phyloP scores from a whole-genome alignment of 2,888 invertebrate species.

The Chromoteleia sp. region DNA sequence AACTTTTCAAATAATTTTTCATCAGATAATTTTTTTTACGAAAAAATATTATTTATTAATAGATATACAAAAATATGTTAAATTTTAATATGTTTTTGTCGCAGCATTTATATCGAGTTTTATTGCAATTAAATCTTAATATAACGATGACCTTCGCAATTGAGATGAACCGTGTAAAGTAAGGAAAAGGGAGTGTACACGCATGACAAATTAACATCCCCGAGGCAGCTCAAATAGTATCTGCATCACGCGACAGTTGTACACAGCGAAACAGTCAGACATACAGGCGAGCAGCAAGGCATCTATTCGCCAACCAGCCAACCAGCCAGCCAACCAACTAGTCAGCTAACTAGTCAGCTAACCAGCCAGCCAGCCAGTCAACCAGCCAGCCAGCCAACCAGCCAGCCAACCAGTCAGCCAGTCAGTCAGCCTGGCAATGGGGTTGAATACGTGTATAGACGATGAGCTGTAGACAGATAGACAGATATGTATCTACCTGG shows the following conservation, averaged over 20 bases:
- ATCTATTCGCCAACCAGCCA: conserved; percentile 67
- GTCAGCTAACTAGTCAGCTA: conserved; percentile 68
- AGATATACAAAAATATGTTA: too few species aligned
- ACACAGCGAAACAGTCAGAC: conserved; percentile 75
- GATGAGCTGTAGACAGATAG: conserved; percentile 69
- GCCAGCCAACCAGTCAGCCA: conserved; percentile 69
- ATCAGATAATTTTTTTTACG: too few species aligned
- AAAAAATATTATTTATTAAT: too few species aligned
- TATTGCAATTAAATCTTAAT: conserved; percentile 33
- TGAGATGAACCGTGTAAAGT: conserved; percentile 50
- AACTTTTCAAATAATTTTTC: too few species aligned
- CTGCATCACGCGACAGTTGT: conserved; percentile 81
- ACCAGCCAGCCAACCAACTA: conserved; percentile 69
- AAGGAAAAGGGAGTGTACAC: conserved; percentile 73
- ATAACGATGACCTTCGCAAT: conserved; percentile 37
- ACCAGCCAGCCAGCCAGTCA: conserved; percentile 68
- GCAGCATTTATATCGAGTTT: background rate
- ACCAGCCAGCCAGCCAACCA: conserved; percentile 69
- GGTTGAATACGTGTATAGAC: conserved; percentile 57
- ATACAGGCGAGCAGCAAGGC: conserved; percentile 71
- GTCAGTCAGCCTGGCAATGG: conserved; percentile 54
- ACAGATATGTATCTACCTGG: conserved; percentile 78
- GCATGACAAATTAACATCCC: conserved; percentile 83
- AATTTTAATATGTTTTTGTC: too few species aligned
- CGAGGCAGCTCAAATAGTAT: conserved; percentile 84